Evolutionary conservation across 2,797 vertebrate genomes (phyloP).

Genomic region (Pipistrellus nathusii): DNA sequence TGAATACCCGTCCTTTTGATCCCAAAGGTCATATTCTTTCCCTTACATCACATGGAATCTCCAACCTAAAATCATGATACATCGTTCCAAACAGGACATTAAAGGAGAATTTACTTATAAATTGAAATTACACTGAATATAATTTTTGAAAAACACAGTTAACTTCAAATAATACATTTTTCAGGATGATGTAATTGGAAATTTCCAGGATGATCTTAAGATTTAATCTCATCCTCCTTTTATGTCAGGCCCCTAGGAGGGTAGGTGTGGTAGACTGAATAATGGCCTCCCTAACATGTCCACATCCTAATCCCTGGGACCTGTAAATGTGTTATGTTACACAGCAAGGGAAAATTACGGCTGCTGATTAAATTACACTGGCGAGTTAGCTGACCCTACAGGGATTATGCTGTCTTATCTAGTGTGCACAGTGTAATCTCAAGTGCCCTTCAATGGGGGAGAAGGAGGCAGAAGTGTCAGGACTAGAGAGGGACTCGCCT

Average conservation of each 20-base stretch:
- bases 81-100: background rate
- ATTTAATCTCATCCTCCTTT: background rate
- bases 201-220: background rate
- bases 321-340: background rate
- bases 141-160: constrained; percentile 15
- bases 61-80: background rate
- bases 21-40: background rate
- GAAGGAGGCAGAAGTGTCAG: background rate
- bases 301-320: background rate
- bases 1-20: background rate
- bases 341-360: background rate
- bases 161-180: background rate
- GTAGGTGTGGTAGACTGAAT: background rate
- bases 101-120: background rate
- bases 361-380: background rate
- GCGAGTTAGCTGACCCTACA: background rate
- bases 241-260: background rate
- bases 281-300: background rate
- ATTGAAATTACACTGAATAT: constrained; percentile 22
- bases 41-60: background rate
- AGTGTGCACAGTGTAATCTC: background rate
- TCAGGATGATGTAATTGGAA: background rate
- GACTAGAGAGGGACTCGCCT: background rate
- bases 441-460: background rate
- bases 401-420: background rate